Conservation (phyloP, 1,140 invertebrate species). For the Antheraea pernyi region DNA sequence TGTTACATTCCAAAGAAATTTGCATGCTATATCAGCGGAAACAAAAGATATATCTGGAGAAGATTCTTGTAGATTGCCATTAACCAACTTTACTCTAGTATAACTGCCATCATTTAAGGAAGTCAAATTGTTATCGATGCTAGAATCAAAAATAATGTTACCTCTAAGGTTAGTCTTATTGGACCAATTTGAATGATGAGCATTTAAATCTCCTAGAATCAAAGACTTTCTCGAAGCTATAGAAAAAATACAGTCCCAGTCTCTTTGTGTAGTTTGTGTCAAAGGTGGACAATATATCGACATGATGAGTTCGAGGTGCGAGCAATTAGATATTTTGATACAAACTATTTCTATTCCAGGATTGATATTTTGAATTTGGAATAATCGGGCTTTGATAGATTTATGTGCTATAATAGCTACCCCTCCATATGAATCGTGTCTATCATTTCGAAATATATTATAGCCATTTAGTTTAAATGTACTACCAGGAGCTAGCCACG, state of each 20-base stretch:
- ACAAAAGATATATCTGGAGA: constrained; percentile 32
- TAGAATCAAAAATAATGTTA: not conserved
- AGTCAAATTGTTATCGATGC: constrained; percentile 4
- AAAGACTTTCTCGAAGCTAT: constrained; percentile 8
- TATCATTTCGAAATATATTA: too few species aligned
- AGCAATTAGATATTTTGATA: too few species aligned
- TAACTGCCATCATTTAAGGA: constrained; percentile 8
- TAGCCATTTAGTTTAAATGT: too few species aligned
- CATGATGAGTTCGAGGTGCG: constrained; percentile 28
- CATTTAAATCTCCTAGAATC: constrained; percentile 14
- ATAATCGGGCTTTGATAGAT: too few species aligned
- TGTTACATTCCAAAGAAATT: constrained; percentile 21
- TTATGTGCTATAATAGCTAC: too few species aligned
- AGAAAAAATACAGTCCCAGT: constrained; percentile 27
- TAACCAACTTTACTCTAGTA: constrained; percentile 20
- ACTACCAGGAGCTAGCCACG: too few species aligned
- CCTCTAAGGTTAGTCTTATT: constrained; percentile 10
- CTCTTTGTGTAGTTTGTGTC: constrained; percentile 13
- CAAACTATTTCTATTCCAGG: too few species aligned
- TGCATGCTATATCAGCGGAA: constrained; percentile 25
- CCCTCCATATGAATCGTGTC: too few species aligned
- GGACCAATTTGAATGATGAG: constrained; percentile 14
- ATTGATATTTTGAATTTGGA: too few species aligned
- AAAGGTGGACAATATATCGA: constrained; percentile 27
- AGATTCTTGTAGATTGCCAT: constrained; percentile 20